Evolutionary conservation across 2,113 vertebrate genomes (phyloP), one percentile per base, ranked within the genome.

Genomic region (Lamprotornis superbus): DNA sequence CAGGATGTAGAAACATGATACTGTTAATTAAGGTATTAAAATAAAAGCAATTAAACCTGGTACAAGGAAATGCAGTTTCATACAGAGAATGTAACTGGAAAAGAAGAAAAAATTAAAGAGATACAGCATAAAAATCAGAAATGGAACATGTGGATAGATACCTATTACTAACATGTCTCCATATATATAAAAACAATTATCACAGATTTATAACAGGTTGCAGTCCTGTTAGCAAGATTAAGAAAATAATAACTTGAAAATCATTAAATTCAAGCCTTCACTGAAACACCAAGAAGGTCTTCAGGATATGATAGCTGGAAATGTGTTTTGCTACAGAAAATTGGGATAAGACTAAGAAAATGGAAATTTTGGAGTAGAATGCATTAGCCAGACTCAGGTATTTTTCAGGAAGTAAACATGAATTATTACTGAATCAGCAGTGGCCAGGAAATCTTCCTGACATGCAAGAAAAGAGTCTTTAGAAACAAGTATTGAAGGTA

Each of bases 21-120:
- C 39, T 86, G 71, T 94, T 97, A 94, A 97, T 97, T 95, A 95
- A 96, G 83, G 46, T 89, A 90, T 96, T 97, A 95, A 97, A 97
- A 91, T 83, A 94, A 96, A 94, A 93, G 80, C 83, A 93, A 95
- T 96, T 97, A 96, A 96, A 96, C 73, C 68, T 91, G 84, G 93
- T 71, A 52, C 95, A 94, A 94, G 88, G 82, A 95, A 93, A 96
- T 75, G 46, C 44, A 25, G 10, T 52, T 82, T 78, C 87, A 88
- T 59, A 94, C 37, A 93, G 83, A 96, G 76, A 95, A 77, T 80
- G 73, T 88, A 97, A 96, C 18, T 94, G 50, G 87, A 96, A 92
- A 11, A 77, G 73, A 93, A 97, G n/a, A 94, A 88, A 35, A 87
- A 97, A 95, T 92, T 39, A 94, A 42, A 42, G 63, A 94, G 76